These are phyloP conservation scores for Chiloscyllium plagiosum DNA, from an alignment of 2,113 vertebrate species.

Conservation along the genomic window DNA sequence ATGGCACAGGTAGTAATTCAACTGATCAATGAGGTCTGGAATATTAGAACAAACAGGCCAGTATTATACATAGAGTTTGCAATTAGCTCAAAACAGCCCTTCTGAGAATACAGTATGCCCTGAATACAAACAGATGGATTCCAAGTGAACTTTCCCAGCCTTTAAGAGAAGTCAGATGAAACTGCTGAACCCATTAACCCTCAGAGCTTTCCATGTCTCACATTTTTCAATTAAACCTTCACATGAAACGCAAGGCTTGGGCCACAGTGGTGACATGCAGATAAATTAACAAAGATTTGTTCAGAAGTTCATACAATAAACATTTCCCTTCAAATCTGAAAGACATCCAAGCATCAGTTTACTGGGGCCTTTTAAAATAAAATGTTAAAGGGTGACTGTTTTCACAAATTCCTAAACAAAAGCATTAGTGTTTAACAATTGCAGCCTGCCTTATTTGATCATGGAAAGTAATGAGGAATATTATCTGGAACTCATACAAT, in stretches of 20 bases:
- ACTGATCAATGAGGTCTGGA: neutral
- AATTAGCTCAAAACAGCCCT: neutral
- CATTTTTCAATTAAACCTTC: neutral
- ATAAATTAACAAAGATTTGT: neutral
- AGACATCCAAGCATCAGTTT: neutral
- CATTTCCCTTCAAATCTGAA: neutral
- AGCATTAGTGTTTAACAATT: neutral
- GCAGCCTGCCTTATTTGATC: neutral
- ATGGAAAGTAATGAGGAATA: neutral
- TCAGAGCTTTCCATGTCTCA: neutral
- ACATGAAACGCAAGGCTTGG: neutral
- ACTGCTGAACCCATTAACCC: neutral
- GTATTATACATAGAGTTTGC: neutral
- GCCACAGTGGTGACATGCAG: neutral
- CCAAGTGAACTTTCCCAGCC: constrained; percentile 12
- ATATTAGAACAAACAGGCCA: neutral
- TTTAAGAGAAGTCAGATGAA: neutral
- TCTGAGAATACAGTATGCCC: neutral
- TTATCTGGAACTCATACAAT: neutral
- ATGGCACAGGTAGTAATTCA: neutral
- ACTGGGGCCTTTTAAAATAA: neutral
- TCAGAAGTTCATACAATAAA: neutral
- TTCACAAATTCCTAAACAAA: neutral
- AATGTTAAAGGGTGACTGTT: neutral
- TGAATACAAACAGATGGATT: neutral